Conservation (phyloP, 1,140 invertebrate species). For the Cyclargus thomasi region DNA sequence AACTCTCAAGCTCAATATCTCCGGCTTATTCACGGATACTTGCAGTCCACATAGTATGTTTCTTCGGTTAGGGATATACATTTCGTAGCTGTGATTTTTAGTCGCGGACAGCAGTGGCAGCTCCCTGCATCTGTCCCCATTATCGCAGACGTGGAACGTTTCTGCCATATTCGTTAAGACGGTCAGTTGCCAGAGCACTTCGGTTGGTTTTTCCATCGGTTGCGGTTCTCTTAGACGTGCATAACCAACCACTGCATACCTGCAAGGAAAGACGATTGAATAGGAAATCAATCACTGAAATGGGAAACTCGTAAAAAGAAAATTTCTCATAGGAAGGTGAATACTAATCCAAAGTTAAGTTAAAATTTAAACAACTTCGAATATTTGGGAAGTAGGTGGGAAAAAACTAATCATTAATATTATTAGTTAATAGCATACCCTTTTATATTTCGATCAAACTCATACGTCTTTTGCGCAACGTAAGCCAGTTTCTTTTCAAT, state of each 20-base stretch:
- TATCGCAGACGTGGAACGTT: slow-evolving; percentile 53
- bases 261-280: slow-evolving; percentile 23
- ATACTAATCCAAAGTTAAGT: too few relatives aligned
- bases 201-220: slow-evolving; percentile 23
- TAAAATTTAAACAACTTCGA: too few relatives aligned
- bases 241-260: slow-evolving; percentile 55
- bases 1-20: slow-evolving; percentile 52
- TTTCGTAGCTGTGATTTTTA: slow-evolving; percentile 54
- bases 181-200: slow-evolving; percentile 55
- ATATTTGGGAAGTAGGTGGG: too few relatives aligned
- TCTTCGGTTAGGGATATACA: slow-evolving; percentile 57
- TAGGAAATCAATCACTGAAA: background rate
- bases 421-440: slow-evolving; percentile 36
- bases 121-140: slow-evolving; percentile 42
- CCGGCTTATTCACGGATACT: slow-evolving; percentile 45
- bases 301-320: background rate
- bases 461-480: slow-evolving; percentile 49
- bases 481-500: slow-evolving; percentile 45
- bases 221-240: slow-evolving; percentile 35
- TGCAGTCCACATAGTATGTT: slow-evolving; percentile 60
- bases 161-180: slow-evolving; percentile 38
- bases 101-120: slow-evolving; percentile 28
- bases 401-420: too few relatives aligned
- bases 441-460: slow-evolving; percentile 44
- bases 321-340: too few relatives aligned